Conservation (phyloP, 1,140 invertebrate species). For the Rhopalosiphum maidis region DNA sequence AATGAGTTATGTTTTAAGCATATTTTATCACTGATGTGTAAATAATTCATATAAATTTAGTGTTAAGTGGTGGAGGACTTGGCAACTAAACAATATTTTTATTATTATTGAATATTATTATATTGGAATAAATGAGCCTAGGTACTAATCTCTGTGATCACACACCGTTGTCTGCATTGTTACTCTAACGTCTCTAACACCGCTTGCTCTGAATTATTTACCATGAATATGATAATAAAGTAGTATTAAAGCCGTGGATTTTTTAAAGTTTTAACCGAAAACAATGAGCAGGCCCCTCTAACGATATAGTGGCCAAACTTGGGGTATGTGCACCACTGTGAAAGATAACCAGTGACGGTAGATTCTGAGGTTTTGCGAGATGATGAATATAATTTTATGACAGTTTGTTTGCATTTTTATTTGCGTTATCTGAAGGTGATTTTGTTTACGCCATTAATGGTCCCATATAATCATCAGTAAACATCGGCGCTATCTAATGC, state of each 20-base stretch:
- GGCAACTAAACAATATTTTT: too few relatives aligned
- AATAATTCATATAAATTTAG: too few relatives aligned
- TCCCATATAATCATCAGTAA: conserved; percentile 66
- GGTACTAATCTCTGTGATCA: conserved; percentile 67
- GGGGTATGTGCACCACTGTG: conserved; percentile 77
- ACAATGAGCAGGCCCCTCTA: conserved; percentile 64
- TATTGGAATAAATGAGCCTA: conserved; percentile 68
- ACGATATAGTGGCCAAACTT: conserved; percentile 75
- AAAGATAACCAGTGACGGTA: conserved; percentile 74
- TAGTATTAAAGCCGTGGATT: conserved; percentile 72
- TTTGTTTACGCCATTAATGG: conserved; percentile 83
- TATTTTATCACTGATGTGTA: too few relatives aligned
- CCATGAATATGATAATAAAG: conserved; percentile 84
- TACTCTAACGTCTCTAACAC: conserved; percentile 77
- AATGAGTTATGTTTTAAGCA: too few relatives aligned
- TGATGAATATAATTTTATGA: background rate
- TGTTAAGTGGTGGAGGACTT: too few relatives aligned
- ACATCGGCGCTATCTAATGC: conserved; percentile 65
- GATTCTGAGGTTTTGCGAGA: conserved; percentile 9
- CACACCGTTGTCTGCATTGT: conserved; percentile 75
- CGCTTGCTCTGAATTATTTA: conserved; percentile 91
- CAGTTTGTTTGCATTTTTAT: background rate
- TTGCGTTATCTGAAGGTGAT: conserved; percentile 66
- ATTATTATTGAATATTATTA: background rate
- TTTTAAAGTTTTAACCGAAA: conserved; percentile 65